Evolutionary conservation across 2,113 vertebrate species (phyloP), one percentile per base, ranked within the genome.

Genomic region (Cryptotis parvus): DNA sequence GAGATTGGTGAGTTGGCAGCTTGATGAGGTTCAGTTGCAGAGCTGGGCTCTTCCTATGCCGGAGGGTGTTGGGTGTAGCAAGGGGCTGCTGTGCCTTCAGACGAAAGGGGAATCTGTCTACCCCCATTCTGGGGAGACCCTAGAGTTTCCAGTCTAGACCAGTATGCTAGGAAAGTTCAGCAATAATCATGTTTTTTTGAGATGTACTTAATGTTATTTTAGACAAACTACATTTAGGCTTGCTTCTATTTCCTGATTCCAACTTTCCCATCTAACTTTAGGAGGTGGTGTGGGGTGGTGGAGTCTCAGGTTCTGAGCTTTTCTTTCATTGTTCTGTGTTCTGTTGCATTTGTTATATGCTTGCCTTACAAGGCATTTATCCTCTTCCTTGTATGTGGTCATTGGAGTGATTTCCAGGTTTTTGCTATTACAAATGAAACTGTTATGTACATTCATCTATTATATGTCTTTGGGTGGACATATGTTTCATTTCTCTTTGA

Each of bases 351-450:
- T 27, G 8, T 87, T 70, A 79, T 31, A 29, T 68, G 75, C 15
- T 18, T 31, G 39, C 73, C 65, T 8, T 10, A 52, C 8, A 45
- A 77, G 11, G 49, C 61, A 10, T 89, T 76, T 72, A 45, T 45
- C 22, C 35, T 79, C 20, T 93, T 43, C 68, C 15, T 14, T 84
- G 9, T 63, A 39, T 22, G 43, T 89, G 16, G 22, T 77, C 15
- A 61, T 3, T 82, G 6, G 31, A 37, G 10, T 61, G 35, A 31
- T 81, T 84, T 73, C 11, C 37, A 69, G 20, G 61, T 43, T 87
- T 92, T 88, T 43, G 45, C 70, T 88, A 58, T 58, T 58, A 58
- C 22, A 89, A 78, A 82, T 66, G 81, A 89, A 7, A 39, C 86
- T 37, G 24, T 33, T 79, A 20, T n/a, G 16, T 75, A 58, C 22